Evolutionary conservation across 2,797 vertebrate genomes (phyloP), one percentile per base, ranked within the genome.

Genomic region (Cryptoblepharus egeriae): DNA sequence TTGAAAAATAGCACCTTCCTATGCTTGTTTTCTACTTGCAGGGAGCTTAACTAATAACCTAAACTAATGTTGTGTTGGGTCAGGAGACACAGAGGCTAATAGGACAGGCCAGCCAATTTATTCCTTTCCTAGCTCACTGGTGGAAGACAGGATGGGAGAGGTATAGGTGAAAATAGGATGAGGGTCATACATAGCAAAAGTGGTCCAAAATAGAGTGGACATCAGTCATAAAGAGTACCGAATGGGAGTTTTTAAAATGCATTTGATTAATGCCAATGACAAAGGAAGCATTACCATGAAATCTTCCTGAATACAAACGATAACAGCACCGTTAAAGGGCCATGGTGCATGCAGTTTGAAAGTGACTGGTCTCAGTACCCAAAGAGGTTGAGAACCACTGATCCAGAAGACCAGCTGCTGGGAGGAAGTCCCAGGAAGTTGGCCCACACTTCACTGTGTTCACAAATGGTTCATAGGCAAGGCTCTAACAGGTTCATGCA

Each of bases 381-480:
- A 80, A 28, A 37, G 24, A 73, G 58, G 10, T 52, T 80, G 58
- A 64, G 45, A 80, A 71, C 30, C 22, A 70, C 77, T 60, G 37
- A 60, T 79, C 35, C 39, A 68, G 65, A 76, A 76, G 74, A 45
- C 39, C 39, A 52, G 32, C 69, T 52, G n/a, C 30, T 80, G 69
- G 24, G 24, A 80, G 30, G 42, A 49, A 80, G 55, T 26, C 35
- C 39, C 22, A 45, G 35, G 28, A 76, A 70, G 37, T 49, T 42
- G 49, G 60, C 57, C 13, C 39, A 35, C n/a, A 63, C 58, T 49
- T 80, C 39, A 70, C 57, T 60, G 42, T 24, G 35, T 72, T 80
- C 78, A 80, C 58, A 71, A n/a, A 32, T 37, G 26, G 22, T 80
- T 49, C 32, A 60, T 1, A 58, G 57, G 39, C 39, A 72, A 71